A percentile compares a stretch with the other conserved stretches of the same genome.
phyloP scores from a whole-genome alignment of 2,113 vertebrate species.

The Gadus macrocephalus region DNA sequence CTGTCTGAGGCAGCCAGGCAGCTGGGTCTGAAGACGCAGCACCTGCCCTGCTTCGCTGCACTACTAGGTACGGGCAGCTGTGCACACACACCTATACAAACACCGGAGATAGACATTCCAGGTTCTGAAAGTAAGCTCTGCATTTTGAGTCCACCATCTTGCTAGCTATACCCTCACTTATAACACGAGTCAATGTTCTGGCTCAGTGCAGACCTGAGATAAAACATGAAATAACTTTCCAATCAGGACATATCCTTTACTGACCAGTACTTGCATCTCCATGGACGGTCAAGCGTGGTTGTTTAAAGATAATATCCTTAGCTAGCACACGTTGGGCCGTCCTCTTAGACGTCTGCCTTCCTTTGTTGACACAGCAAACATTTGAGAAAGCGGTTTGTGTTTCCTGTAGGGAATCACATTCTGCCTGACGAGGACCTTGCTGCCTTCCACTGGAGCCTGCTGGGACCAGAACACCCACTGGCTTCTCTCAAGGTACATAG shows the following conservation, averaged over 20 bases:
- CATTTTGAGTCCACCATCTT: too few species aligned
- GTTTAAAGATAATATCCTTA: not conserved
- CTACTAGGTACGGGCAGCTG: slow-evolving; percentile 75
- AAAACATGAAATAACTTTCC: too few species aligned
- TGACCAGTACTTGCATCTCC: too few species aligned
- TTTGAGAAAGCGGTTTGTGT: slow-evolving; percentile 17
- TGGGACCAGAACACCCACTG: slow-evolving; percentile 90
- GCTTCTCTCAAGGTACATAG: slow-evolving; percentile 85
- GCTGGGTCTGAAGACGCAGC: slow-evolving; percentile 84
- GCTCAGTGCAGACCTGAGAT: too few species aligned
- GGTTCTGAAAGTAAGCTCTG: not conserved
- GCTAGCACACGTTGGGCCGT: not conserved
- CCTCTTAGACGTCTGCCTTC: not conserved
- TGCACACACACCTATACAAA: not conserved
- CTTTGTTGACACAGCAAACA: slow-evolving; percentile 17
- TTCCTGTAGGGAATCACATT: slow-evolving; percentile 84
- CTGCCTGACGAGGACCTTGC: slow-evolving; percentile 93
- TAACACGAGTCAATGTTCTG: too few species aligned
- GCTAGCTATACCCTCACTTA: too few species aligned
- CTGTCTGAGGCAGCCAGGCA: slow-evolving; percentile 88
- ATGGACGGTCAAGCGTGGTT: not conserved
- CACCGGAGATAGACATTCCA: not conserved
- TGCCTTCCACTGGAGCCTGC: slow-evolving; percentile 91
- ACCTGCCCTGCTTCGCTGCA: slow-evolving; percentile 88
- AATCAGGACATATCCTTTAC: too few species aligned